phyloP scores from a whole-genome alignment of 2,797 vertebrate species.

The Rhadinocentrus ornatus region DNA sequence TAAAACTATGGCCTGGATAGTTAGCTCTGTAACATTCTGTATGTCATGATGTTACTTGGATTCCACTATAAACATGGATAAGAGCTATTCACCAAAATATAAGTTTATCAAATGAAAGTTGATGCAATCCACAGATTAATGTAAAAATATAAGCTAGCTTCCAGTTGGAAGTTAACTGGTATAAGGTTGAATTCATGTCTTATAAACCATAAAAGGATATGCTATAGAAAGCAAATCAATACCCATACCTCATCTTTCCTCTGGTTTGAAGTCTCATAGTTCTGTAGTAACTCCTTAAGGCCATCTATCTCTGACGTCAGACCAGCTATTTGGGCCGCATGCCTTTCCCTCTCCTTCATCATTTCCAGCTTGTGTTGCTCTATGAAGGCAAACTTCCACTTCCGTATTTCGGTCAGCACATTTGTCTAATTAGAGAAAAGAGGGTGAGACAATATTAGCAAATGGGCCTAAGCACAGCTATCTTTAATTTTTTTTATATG shows the following conservation, averaged over 20 bases:
- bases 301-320: constrained; percentile 83
- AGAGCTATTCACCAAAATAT: not conserved
- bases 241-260: constrained; percentile 92
- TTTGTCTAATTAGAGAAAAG: constrained; percentile 81
- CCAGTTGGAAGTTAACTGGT: not conserved
- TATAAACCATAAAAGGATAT: not conserved
- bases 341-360: constrained; percentile 87
- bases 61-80: not conserved
- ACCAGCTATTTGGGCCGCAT: constrained; percentile 78
- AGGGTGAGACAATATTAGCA: constrained; percentile 18
- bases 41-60: not conserved
- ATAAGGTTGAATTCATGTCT: constrained; percentile 1
- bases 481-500: not conserved
- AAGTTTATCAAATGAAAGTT: not conserved
- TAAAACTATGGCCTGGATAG: not conserved
- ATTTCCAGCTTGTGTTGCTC: constrained; percentile 90
- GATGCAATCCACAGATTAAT: not conserved
- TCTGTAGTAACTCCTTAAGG: constrained; percentile 87
- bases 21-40: not conserved
- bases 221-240: constrained; percentile 5
- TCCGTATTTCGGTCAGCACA: constrained; percentile 90
- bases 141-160: not conserved
- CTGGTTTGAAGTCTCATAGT: constrained; percentile 88
- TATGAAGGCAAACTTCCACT: constrained; percentile 89
- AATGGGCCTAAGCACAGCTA: constrained; percentile 11